Evolutionary conservation across 2,888 invertebrate species (phyloP), one percentile per base, ranked within the genome.

Genomic region (Silvanus unidentatus): DNA sequence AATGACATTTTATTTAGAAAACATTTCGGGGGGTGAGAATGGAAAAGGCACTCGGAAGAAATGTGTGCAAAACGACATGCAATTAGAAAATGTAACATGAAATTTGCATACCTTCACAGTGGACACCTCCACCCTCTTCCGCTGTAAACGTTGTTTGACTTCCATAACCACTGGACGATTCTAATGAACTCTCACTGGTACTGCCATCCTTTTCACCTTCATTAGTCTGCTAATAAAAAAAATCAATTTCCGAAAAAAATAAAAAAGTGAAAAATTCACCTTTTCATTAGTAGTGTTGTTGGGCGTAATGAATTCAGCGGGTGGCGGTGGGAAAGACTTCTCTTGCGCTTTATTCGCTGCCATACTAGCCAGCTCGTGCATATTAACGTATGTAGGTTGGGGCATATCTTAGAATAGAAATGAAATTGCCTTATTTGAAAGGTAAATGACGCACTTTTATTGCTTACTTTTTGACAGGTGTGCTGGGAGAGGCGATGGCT

Each of bases 381-480:
- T 90, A 69, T 93, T 93, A 62, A 91, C 91, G 73, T 93, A 93
- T 63, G 91, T 80, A 15, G 92, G 92, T 72, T 86, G 84, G 35
- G 79, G 78, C 65, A 76, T 73, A 59, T 77, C 78, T 32, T 11
- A n/a, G 12, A 32, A 32, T 32, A 5, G n/a, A n/a, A n/a, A 11
- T 13, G 8, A 37, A 13, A 15, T 16, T 16, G 76, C 5, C 6
- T 15, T 13, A 39, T 13, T 37, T 14, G 12, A 37, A 10, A 16
- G 14, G 12, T 12, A 37, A 37, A 15, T 16, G 13, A 37, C 5
- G 8, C n/a, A n/a, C n/a, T n/a, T n/a, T 22, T 22, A 22, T 22
- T 5, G 22, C 4, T 22, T 37, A 37, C 82, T 83, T 81, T 86
- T 87, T 58, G 85, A 81, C 55, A 88, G 79, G 69, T 87, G 87